Conservation (phyloP, 2,113 vertebrate genomes). For the Brachypodius melanocephalos region DNA sequence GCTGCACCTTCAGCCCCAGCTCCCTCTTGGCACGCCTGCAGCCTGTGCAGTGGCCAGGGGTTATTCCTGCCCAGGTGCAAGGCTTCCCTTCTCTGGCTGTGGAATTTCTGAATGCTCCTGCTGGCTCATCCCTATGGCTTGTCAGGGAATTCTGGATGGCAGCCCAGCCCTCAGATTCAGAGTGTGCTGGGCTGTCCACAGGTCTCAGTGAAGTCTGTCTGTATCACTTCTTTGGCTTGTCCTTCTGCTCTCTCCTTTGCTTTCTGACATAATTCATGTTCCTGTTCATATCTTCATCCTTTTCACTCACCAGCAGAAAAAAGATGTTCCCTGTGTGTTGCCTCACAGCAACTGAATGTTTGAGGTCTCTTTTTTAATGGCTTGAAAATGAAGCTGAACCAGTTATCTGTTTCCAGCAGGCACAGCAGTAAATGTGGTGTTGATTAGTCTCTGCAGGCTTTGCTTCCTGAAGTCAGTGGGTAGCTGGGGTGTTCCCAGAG, state of each 20-base stretch:
- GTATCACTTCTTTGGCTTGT: not conserved
- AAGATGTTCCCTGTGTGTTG: not conserved
- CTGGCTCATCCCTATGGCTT: not conserved
- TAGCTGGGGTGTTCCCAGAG: not conserved
- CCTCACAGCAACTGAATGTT: not conserved
- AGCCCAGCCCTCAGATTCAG: accelerated
- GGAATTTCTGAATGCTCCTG: not conserved
- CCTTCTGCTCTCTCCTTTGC: not conserved
- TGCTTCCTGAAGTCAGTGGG: not conserved
- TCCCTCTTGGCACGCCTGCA: not conserved
- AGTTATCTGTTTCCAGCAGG: conserved; percentile 28
- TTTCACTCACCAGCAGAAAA: not conserved
- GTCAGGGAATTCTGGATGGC: not conserved
- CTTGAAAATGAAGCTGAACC: conserved; percentile 21
- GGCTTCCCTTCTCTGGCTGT: not conserved
- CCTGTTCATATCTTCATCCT: not conserved
- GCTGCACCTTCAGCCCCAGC: not conserved
- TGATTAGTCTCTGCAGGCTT: not conserved
- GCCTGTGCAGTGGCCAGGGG: not conserved
- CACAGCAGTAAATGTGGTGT: not conserved
- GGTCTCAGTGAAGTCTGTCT: not conserved
- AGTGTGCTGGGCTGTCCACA: not conserved
- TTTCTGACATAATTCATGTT: not conserved
- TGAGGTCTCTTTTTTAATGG: not conserved
- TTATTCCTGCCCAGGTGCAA: not conserved